Evolutionary conservation across 2,113 vertebrate species (phyloP).

Genomic region (Okapia johnstoni): DNA sequence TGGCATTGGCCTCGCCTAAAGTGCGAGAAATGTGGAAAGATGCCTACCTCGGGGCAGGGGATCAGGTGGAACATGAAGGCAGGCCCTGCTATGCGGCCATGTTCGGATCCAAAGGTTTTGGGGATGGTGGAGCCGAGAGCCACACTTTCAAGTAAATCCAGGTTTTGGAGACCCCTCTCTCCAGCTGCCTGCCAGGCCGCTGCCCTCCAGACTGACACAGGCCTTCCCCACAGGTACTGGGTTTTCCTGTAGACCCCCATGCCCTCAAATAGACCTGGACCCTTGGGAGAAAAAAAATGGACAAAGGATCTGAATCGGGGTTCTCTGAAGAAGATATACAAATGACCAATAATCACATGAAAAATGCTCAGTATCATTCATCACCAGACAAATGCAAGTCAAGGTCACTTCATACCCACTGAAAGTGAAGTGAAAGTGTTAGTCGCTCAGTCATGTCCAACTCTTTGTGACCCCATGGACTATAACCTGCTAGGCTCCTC

Average conservation of each 20-base stretch:
- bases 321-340: not conserved
- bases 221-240: not conserved
- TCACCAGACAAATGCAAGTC: not conserved
- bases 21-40: not conserved
- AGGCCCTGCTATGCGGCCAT: not conserved
- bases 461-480: not conserved
- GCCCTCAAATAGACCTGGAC: not conserved
- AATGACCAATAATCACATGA: not conserved
- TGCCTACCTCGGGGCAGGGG: fast-evolving
- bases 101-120: not conserved
- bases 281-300: not conserved
- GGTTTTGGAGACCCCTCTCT: not conserved
- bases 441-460: not conserved
- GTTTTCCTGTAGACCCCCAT: not conserved
- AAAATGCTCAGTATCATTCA: not conserved
- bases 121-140: not conserved
- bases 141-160: not conserved
- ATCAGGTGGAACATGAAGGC: not conserved
- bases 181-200: not conserved
- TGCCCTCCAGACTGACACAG: not conserved
- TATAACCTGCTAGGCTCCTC: not conserved
- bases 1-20: not conserved
- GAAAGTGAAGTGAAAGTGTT: not conserved
- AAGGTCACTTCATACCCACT: not conserved
- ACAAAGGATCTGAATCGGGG: not conserved